Base-by-base conservation (phyloP, 2,797 vertebrate genomes). In the Chelidonichthys spinosus region DNA sequence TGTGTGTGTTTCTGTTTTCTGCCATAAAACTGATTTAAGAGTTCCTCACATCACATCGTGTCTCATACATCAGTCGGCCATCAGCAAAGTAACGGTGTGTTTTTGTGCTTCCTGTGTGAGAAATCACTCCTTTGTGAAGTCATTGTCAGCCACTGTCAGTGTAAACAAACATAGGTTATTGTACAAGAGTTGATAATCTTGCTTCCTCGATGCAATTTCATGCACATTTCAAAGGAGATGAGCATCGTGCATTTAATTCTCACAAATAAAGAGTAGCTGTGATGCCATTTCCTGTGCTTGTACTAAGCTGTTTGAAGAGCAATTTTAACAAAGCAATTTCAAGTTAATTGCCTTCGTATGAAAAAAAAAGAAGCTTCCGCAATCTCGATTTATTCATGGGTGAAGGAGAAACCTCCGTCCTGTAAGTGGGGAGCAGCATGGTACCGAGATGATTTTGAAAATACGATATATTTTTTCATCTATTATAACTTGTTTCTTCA, bases 241-340 rank as follows among this genome's bases (percentile, higher is more conserved):
- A 83, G 69, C 77, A 73, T 81, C 53, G 68, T 67, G 64, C 69
- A 69, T 85, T 84, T 78, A 76, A 81, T 84, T 87, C 75, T 74
- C 76, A 83, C 83, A 70, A 68, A 85, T 76, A 61, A 62, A 63
- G 68, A 83, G 74, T 61, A 61, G 72, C 76, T 73, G 76, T 62
- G 60, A 79, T 79, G 81, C 71, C 59, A 79, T 85, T 88, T 86
- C 82, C 86, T 79, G 71, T 49, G 44, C 72, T 76, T 32, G 47
- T 64, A 54, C 75, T 80, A 69, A 89, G 81, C 84, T 72, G 78
- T 88, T 90, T 81, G 75, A 85, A 78, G 72, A 79, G 81, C 87
- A 86, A 82, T 90, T 92, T 86, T 82, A 89, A 86, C 88, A 92
- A 91, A 91, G 82, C 86, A 90, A 93, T 94, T 91, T 90, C 73